phyloP scores from a whole-genome alignment of 2,888 invertebrate species.

The Eurytoma adleriae region DNA sequence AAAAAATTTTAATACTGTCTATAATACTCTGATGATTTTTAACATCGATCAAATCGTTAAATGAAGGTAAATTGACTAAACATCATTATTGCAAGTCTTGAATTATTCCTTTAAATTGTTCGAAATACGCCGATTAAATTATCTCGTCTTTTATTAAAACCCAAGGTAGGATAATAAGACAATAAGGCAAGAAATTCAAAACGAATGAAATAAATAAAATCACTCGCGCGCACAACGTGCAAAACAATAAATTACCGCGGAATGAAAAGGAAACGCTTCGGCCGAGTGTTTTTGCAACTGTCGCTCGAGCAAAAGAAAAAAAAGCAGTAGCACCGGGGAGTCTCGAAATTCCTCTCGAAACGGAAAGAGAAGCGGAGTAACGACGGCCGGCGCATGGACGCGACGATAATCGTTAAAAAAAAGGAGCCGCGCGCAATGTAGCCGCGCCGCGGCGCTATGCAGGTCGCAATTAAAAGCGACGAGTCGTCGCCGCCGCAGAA shows the following conservation, averaged over 20 bases:
- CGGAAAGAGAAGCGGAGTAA: neutral
- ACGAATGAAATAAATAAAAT: too few species aligned
- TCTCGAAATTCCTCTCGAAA: slow-evolving; percentile 27
- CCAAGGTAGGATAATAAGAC: too few species aligned
- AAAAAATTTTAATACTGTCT: too few species aligned
- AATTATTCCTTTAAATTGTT: too few species aligned
- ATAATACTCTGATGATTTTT: too few species aligned
- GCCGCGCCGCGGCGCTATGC: slow-evolving; percentile 37
- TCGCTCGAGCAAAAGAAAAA: neutral
- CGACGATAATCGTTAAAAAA: slow-evolving; percentile 36
- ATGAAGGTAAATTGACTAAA: too few species aligned
- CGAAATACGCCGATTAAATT: too few species aligned
- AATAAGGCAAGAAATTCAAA: too few species aligned
- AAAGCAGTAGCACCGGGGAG: neutral
- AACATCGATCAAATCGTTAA: too few species aligned
- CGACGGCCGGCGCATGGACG: slow-evolving; percentile 5
- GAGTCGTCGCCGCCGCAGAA: slow-evolving; percentile 26
- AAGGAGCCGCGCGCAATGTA: slow-evolving; percentile 3
- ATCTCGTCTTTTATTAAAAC: too few species aligned
- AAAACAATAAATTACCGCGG: neutral
- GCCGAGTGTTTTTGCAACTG: slow-evolving; percentile 1
- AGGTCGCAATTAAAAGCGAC: slow-evolving; percentile 57
- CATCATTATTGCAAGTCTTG: too few species aligned
- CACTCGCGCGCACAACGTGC: neutral
- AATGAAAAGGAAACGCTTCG: neutral